phyloP scores from a whole-genome alignment of 2,113 vertebrate species.

The Macquaria ambigua region DNA sequence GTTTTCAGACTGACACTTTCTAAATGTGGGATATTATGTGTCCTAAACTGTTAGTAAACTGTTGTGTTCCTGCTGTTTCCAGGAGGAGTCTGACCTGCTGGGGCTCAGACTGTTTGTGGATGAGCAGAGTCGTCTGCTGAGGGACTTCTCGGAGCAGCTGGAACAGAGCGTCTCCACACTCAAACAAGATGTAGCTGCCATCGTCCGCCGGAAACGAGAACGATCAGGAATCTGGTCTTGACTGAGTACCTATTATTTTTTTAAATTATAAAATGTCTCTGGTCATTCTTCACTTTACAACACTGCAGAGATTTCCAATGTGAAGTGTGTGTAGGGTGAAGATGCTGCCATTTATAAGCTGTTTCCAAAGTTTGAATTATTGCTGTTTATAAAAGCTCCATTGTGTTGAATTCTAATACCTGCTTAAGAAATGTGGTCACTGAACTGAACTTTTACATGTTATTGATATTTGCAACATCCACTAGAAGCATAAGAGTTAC shows the following conservation, averaged over 20 bases:
- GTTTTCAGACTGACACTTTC: background rate
- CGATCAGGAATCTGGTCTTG: conserved; percentile 79
- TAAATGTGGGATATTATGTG: too few relatives aligned
- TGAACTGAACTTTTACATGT: background rate
- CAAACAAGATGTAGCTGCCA: conserved; percentile 90
- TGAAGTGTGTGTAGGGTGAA: background rate
- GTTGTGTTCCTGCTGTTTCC: conserved; percentile 19
- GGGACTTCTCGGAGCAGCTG: conserved; percentile 88
- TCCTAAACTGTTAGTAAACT: too few relatives aligned
- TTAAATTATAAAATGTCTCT: background rate
- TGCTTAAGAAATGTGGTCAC: background rate
- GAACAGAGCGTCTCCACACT: conserved; percentile 87
- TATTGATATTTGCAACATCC: background rate
- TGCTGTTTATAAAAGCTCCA: background rate
- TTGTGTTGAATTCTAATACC: background rate
- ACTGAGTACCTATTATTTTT: background rate
- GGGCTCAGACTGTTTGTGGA: conserved; percentile 86
- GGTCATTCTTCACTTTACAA: background rate
- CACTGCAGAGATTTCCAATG: background rate
- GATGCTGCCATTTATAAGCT: background rate
- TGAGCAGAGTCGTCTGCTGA: conserved; percentile 86
- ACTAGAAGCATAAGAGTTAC: background rate
- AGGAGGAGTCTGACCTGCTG: conserved; percentile 88
- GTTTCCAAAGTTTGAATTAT: background rate
- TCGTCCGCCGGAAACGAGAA: conserved; percentile 89